Evolutionary conservation across 2,888 invertebrate species (phyloP), one percentile per base, ranked within the genome.

Genomic region (Trypoxylon attenuatum): DNA sequence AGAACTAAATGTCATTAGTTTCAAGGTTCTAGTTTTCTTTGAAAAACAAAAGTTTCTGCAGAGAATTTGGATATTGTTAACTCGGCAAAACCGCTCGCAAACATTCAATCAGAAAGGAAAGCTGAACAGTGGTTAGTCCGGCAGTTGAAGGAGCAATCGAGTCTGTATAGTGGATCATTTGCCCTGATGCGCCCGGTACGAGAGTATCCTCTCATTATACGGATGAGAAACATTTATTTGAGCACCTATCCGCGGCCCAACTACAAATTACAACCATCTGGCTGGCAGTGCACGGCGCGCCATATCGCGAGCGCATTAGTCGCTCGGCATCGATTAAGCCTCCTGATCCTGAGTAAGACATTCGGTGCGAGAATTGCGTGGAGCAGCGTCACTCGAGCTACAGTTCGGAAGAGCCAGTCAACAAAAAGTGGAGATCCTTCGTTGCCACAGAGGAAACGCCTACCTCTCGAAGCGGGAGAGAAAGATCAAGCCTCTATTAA

Each of bases 111-210:
- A n/a, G n/a, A n/a, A n/a, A n/a, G n/a, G n/a, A n/a, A n/a, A n/a
- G n/a, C n/a, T n/a, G n/a, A n/a, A n/a, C n/a, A n/a, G n/a, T n/a
- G n/a, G n/a, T n/a, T n/a, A n/a, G n/a, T n/a, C n/a, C n/a, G n/a
- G n/a, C n/a, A n/a, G n/a, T n/a, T n/a, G n/a, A n/a, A n/a, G n/a
- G n/a, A n/a, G n/a, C n/a, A n/a, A n/a, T n/a, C n/a, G n/a, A n/a
- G n/a, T n/a, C n/a, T n/a, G n/a, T n/a, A n/a, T n/a, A 59, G 56
- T 47, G 73, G 71, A 69, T 78, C 64, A 70, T 78, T 78, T 73
- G 67, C 72, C 62, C 67, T 74, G 71, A 77, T 71, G 69, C 69
- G 62, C 45, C 46, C 33, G 18, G 53, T 29, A 57, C 45, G 33
- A 62, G 63, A 43, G 60, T 65, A 69, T 73, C 70, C 76, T 64